These are phyloP conservation scores for Eledona agricola DNA, from an alignment of 2,888 invertebrate species.

Conservation along the genomic window DNA sequence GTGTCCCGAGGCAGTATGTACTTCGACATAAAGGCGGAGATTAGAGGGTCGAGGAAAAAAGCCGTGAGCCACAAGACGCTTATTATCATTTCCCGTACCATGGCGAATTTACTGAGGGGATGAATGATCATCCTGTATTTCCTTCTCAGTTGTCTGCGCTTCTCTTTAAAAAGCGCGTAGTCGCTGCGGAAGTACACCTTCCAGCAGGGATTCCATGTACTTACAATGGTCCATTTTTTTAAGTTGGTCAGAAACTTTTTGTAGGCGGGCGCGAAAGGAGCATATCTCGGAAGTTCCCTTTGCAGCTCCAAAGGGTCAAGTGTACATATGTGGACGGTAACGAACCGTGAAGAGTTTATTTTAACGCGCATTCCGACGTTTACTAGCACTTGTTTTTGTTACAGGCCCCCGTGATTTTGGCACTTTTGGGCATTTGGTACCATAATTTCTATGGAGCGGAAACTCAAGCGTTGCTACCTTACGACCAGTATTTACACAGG, in stretches of 20 bases:
- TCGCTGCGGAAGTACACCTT: constrained; percentile 16
- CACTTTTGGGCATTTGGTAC: constrained; percentile 93
- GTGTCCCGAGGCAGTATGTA: neutral
- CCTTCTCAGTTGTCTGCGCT: constrained; percentile 2
- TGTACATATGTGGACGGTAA: constrained; percentile 8
- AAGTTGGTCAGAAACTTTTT: constrained; percentile 9
- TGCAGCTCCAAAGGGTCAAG: constrained; percentile 8
- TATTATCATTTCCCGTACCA: constrained; percentile 33
- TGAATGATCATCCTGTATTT: constrained; percentile 41
- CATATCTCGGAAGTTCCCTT: constrained; percentile 3
- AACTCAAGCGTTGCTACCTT: constrained; percentile 95
- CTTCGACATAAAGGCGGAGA: constrained; percentile 1
- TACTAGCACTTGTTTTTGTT: constrained; percentile 41
- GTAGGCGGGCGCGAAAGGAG: constrained; percentile 9
- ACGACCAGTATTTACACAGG: constrained; percentile 98
- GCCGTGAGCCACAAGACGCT: constrained; percentile 35
- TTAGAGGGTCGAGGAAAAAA: constrained; percentile 3
- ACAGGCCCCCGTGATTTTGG: constrained; percentile 92
- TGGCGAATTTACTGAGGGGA: constrained; percentile 44
- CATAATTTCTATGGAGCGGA: constrained; percentile 94
- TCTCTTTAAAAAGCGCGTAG: constrained; percentile 7
- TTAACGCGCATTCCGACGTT: neutral
- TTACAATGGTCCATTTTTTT: constrained; percentile 11
- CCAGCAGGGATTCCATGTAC: constrained; percentile 3
- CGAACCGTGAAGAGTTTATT: constrained; percentile 1